Base-by-base conservation (phyloP, 2,113 vertebrate genomes). In the Thermophis baileyi region DNA sequence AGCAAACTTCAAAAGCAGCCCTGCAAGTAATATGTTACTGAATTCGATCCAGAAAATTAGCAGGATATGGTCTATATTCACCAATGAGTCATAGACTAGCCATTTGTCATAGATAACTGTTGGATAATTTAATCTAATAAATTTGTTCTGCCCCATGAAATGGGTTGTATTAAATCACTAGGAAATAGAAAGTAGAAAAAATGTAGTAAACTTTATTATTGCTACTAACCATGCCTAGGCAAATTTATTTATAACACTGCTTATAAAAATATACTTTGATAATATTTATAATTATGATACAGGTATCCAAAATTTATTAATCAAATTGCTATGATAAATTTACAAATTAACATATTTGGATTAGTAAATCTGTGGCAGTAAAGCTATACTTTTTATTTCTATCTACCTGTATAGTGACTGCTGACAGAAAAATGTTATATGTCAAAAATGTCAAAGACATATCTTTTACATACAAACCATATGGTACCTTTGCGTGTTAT, bases 371-470 rank as follows among this genome's bases (percentile, higher is more conserved):
- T 90, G 88, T 87, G 93, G 90, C 44, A 74, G 89, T 69, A 92
- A 22, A 93, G 86, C 1, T 60, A 53, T 27, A 92, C 91, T 95
- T 93, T 91, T 69, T 92, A 90, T 96, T 95, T 96, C 93, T 96
- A 93, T 91, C 54, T 95, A 94, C 93, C 95, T 96, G 88, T 96
- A 86, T 93, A 95, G 88, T 95, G 85, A 91, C 60, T 93, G 85
- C 95, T 90, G 54, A 95, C 95, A 95, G 47, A 49, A 49, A 49
- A 49, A 49, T 10, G 47, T 49, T 49, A 49, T 49, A 49, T 49
- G 47, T 49, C 50, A 95, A 92, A 96, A 96, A 95, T 95, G 96
- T 95, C 95, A 96, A 95, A 95, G 92, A 94, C 95, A 95, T 93
- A 95, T 49, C 63, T 44, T 92, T 87, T 55, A 95, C 51, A 57